These are phyloP conservation scores for Drosophila bifasciata DNA, from an alignment of 1,140 invertebrate genomes.

Conservation along the genomic window DNA sequence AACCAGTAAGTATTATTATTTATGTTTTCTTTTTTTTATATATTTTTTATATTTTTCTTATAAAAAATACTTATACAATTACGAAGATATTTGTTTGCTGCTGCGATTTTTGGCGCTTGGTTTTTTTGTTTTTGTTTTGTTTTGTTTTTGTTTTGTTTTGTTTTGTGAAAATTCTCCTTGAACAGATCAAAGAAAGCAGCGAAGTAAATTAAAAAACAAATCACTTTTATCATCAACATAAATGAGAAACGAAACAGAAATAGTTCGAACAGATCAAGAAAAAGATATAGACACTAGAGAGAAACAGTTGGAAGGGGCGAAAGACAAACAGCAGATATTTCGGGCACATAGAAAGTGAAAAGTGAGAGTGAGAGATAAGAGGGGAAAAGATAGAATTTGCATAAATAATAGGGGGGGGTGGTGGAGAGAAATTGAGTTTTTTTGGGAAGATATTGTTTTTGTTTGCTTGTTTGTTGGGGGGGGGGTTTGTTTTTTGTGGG, in stretches of 20 bases:
- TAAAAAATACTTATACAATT: slow-evolving; percentile 84
- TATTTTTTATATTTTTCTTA: slow-evolving; percentile 83
- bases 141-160: slow-evolving; percentile 36
- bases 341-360: slow-evolving; percentile 7
- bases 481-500: slow-evolving; percentile 35
- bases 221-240: slow-evolving; percentile 73
- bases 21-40: slow-evolving; percentile 55
- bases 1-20: background rate
- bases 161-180: slow-evolving; percentile 44
- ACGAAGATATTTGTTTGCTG: slow-evolving; percentile 76
- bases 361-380: slow-evolving; percentile 24
- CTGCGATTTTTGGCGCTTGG: slow-evolving; percentile 78
- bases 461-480: slow-evolving; percentile 36
- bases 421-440: slow-evolving; percentile 44
- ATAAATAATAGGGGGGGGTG: slow-evolving; percentile 41
- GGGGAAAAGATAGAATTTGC: slow-evolving; percentile 23
- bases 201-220: slow-evolving; percentile 72
- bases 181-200: slow-evolving; percentile 71
- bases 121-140: too few species aligned
- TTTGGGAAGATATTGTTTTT: slow-evolving; percentile 28
- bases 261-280: background rate
- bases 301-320: background rate
- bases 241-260: slow-evolving; percentile 15
- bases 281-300: background rate
- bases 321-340: slow-evolving; percentile 10